These are phyloP conservation scores for Microctenopoma steveboyesi DNA, from an alignment of 2,797 vertebrate genomes.

Conservation along the genomic window DNA sequence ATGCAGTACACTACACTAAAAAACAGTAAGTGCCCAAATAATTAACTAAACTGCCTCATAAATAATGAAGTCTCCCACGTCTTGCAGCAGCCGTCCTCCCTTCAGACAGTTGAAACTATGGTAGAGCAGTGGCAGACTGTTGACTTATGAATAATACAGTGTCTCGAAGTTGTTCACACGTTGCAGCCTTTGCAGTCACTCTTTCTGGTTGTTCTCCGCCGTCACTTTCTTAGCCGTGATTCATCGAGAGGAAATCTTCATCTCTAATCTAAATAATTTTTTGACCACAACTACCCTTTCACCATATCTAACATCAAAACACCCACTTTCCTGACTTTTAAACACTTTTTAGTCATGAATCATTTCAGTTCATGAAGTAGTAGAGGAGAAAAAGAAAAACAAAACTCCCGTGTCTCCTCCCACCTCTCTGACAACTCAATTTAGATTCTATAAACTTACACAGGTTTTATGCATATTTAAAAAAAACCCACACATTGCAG, in stretches of 20 bases:
- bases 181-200: not conserved
- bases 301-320: constrained; percentile 47
- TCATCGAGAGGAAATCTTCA: constrained; percentile 38
- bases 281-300: constrained; percentile 27
- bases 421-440: constrained; percentile 47
- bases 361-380: constrained; percentile 32
- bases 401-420: constrained; percentile 41
- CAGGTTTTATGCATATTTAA: constrained; percentile 59
- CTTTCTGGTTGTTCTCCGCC: not conserved
- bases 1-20: not conserved
- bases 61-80: not conserved
- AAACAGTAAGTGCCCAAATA: not conserved
- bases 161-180: constrained; percentile 23
- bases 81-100: constrained; percentile 17
- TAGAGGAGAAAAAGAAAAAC: constrained; percentile 22
- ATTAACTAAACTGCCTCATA: not conserved
- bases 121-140: constrained; percentile 18
- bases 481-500: constrained; percentile 54
- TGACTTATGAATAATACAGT: constrained; percentile 25
- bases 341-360: constrained; percentile 51
- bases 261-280: constrained; percentile 50
- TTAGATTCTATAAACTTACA: constrained; percentile 54
- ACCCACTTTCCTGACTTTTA: constrained; percentile 56
- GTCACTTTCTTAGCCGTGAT: constrained; percentile 26
- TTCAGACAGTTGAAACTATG: not conserved